Conservation (phyloP, 2,113 vertebrate species). For the Maccullochella peelii region DNA sequence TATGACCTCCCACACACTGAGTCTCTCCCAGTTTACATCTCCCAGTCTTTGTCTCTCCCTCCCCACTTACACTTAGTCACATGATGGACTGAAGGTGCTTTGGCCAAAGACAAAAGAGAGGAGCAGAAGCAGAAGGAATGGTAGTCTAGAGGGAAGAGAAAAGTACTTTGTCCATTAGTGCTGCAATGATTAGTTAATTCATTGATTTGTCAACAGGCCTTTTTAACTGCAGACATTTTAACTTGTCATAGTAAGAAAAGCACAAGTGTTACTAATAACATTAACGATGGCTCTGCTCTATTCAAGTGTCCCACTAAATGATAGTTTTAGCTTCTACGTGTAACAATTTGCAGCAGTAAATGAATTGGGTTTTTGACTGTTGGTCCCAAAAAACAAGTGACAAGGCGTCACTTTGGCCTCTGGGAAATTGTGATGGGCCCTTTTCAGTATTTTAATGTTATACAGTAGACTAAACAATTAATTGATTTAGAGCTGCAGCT, state of each 20-base stretch:
- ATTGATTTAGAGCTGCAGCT: neutral
- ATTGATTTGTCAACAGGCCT: neutral
- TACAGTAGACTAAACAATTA: neutral
- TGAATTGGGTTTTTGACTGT: too few relatives aligned
- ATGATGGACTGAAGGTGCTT: neutral
- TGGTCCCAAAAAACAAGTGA: neutral
- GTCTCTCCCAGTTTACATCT: constrained; percentile 1
- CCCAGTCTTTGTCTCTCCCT: neutral
- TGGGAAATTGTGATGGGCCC: neutral
- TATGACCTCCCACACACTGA: constrained; percentile 26
- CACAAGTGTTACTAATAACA: neutral
- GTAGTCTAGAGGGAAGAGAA: neutral
- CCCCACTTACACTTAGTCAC: constrained; percentile 1
- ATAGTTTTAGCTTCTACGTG: neutral
- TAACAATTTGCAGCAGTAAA: neutral
- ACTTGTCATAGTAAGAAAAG: neutral
- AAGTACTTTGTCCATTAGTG: neutral
- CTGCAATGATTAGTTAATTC: neutral
- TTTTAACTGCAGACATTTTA: neutral
- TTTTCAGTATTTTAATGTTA: neutral
- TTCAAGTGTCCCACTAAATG: neutral
- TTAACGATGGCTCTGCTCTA: neutral
- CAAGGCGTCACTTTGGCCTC: neutral
- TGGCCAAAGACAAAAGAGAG: constrained; percentile 2
- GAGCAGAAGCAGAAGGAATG: neutral